Evolutionary conservation across 64 coral and sea anemone species (phyloP), one percentile per base, ranked within the genome.

Genomic region (Actinia tenebrosa): DNA sequence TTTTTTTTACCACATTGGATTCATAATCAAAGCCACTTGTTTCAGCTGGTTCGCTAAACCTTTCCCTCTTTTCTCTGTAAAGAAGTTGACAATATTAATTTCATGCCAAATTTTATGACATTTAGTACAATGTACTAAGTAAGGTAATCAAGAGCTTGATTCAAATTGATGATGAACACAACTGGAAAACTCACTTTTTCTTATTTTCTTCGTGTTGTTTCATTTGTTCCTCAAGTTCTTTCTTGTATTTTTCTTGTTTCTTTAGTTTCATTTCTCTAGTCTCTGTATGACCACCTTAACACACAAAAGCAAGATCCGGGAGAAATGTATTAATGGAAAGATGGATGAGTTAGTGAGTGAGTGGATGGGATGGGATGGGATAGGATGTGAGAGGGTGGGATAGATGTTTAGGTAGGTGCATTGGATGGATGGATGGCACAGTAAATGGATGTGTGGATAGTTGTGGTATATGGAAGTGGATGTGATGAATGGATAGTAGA

Each of bases 221-320:
- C 58, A 92, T 92, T 84, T 96, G 94, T 53, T 92, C 85, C 25
- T 96, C 84, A 16, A 96, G 82, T 46, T 96, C 94, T 58, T 63
- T 92, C 71, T 90, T 96, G 59, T 96, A 96, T 62, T 93, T 90
- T 22, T 96, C 91, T 56, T 96, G 87, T 45, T 85, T 93, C 47
- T 72, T 83, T 22, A 83, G 25, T 68, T 96, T 92, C 6, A 64
- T 79, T 90, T 58, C 82, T 72, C 86, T 92, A 3, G 94, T 77
- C 45, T 90, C 91, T 16, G 17, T 64, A 60, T 64, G 83, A 26
- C 55, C 56, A 61, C 53, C 83, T 61, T 6, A 45, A 19, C 16
- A 18, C 11, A 68, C 2, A 86, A 52, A 75, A 75, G 9, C 23
- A 27, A 10, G 10, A 66, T 66, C 19, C 25, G n/a, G 20, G n/a